phyloP scores from a whole-genome alignment of 2,113 vertebrate genomes.

The Penelope pileata region DNA sequence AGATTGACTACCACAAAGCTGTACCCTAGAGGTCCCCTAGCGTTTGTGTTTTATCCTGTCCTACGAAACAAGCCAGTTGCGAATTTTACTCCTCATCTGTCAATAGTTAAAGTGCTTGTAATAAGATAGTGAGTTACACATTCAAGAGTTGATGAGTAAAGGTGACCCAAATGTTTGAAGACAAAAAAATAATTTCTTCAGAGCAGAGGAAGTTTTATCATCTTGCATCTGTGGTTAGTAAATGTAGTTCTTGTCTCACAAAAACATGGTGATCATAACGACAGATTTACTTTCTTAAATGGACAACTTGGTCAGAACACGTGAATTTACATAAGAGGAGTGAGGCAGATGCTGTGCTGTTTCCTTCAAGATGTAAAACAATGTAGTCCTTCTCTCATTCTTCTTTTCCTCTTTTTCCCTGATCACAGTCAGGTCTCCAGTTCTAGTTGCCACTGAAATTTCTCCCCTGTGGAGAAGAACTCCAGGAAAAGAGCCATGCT shows the following conservation, averaged over 20 bases:
- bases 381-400: neutral
- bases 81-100: neutral
- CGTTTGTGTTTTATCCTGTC: neutral
- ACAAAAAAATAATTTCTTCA: neutral
- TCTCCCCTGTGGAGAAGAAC: neutral
- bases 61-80: neutral
- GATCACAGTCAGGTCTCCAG: neutral
- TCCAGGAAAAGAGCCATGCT: neutral
- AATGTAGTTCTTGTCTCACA: neutral
- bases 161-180: neutral
- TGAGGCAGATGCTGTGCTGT: neutral
- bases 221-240: neutral
- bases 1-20: neutral
- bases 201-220: neutral
- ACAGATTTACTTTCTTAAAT: neutral
- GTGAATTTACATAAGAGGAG: accelerated
- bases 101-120: neutral
- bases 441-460: neutral
- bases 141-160: neutral
- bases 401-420: neutral
- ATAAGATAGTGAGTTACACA: neutral
- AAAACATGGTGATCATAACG: neutral
- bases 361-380: neutral
- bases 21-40: neutral
- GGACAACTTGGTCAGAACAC: neutral